Conservation (phyloP, 1,140 invertebrate genomes). For the Sinonovacula constricta region DNA sequence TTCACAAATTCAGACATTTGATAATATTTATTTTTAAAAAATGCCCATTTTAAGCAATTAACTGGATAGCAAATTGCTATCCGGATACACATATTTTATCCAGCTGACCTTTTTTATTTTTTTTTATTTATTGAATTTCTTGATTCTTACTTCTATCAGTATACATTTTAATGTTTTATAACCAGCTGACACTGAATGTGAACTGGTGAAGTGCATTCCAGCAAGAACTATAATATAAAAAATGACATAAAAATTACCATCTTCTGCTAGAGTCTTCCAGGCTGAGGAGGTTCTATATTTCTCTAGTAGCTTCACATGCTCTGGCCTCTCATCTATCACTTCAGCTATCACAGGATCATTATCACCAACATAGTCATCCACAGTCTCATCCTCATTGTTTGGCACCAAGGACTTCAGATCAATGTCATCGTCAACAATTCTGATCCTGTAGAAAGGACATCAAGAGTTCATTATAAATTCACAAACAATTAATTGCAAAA, state of each 20-base stretch:
- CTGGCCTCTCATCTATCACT: conserved; percentile 91
- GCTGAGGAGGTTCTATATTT: conserved; percentile 41
- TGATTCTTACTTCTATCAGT: background rate
- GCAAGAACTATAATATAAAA: background rate
- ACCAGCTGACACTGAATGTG: background rate
- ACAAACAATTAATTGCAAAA: no score
- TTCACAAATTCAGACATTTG: no score
- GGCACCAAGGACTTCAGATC: conserved; percentile 83
- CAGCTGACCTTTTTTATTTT: conserved; percentile 65
- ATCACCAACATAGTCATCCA: conserved; percentile 87
- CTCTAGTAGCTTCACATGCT: conserved; percentile 84
- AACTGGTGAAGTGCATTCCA: background rate
- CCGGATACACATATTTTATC: no score
- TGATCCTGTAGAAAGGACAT: no score
- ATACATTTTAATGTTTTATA: background rate
- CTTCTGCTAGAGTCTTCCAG: conserved; percentile 51
- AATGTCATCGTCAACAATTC: conserved; percentile 94
- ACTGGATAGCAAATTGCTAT: no score
- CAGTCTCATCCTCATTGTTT: conserved; percentile 83
- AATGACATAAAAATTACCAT: conserved; percentile 16
- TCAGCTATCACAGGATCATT: conserved; percentile 94
- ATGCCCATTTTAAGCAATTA: no score
- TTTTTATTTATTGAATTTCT: conserved; percentile 38
- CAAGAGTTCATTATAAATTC: no score
- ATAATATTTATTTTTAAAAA: no score